Evolutionary conservation across 2,888 invertebrate species (phyloP), one percentile per base, ranked within the genome.

Genomic region (Oscheius sp.): DNA sequence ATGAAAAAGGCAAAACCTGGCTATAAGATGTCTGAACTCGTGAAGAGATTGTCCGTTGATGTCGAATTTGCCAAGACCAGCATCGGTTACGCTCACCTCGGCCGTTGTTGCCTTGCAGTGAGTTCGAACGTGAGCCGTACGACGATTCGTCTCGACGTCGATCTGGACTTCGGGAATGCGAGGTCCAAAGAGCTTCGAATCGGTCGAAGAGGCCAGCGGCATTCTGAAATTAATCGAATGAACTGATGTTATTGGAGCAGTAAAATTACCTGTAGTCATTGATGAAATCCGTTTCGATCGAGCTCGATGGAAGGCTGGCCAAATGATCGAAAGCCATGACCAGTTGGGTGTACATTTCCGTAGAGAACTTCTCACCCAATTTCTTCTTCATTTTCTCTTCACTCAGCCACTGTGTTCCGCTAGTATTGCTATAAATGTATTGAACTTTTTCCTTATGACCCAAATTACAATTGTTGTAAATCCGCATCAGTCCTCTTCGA

Each of bases 321-420:
- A 88, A 72, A 73, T 88, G 78, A n/a, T 88, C 87, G 59, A 88
- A 79, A 9, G 88, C 88, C 70, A 85, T 78, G n/a, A 88, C 74
- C 21, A 87, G 76, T 55, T 84, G 84, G 10, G 76, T 84, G 74
- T 86, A 87, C 80, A 86, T 82, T 74, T 86, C 85, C 11, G 83
- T 81, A 7, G 80, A 80, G 48, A 88, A 74, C 62, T 83, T 84
- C 66, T 88, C 88, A 21, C 82, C 82, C 10, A 88, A 48, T 57
- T 76, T 82, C 72, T 82, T 81, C 48, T 75, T 74, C 77, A 88
- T 76, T 72, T 81, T 83, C 50, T 86, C 84, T 50, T 85, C 79
- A 29, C 74, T 76, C 48, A 87, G 66, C 87, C 87, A 87, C 60
- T 77, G 77, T 32, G 79, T 81, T n/a, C 92, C 92, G 71, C 90